Base-by-base conservation (phyloP, 2,888 invertebrate species). In the Hydraecia micacea region DNA sequence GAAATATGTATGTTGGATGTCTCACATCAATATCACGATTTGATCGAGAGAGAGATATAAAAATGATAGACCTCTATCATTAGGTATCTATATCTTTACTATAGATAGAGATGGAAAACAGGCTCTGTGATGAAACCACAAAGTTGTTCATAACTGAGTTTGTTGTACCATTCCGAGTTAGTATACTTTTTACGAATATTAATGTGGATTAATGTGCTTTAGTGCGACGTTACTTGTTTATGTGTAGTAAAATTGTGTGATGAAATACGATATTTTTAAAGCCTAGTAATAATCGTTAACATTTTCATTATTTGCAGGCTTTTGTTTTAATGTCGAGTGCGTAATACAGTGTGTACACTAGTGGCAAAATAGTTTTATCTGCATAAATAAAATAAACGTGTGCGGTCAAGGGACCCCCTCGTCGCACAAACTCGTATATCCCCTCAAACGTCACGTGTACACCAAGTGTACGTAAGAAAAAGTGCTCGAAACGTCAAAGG, bases 171-270 rank as follows among this genome's bases (percentile, higher is more conserved):
- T 66, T 77, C 15, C 21, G 36, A 65, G 77, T 79, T 79, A 81
- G 68, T 77, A 75, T 72, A 80, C 67, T 85, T 88, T 88, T 88
- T 84, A 84, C 65, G 86, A 81, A 85, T 88, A 84, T 84, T 78
- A 86, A 86, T 84, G 76, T 76, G 39, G 21, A 67, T 55, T 82
- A 66, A 66, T 75, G 66, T 80, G 70, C 42, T 80, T 88, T 58
- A 88, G 73, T 72, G 55, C 39, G 79, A 28, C 75, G 69, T 86
- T 74, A 88, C 80, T 75, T 67, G 79, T 86, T 85, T 88, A 88
- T 85, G 73, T 73, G 73, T 66, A 75, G 65, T 68, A 46, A 80
- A 81, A 86, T 83, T 81, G 65, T 69, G 77, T 84, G 81, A 79
- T 84, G 74, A 80, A 86, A 73, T 82, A 68, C 21, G n/a, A 4